These are phyloP conservation scores for Lepidocyrtoides sp. DNA, from an alignment of 2,888 invertebrate genomes.

Conservation along the genomic window DNA sequence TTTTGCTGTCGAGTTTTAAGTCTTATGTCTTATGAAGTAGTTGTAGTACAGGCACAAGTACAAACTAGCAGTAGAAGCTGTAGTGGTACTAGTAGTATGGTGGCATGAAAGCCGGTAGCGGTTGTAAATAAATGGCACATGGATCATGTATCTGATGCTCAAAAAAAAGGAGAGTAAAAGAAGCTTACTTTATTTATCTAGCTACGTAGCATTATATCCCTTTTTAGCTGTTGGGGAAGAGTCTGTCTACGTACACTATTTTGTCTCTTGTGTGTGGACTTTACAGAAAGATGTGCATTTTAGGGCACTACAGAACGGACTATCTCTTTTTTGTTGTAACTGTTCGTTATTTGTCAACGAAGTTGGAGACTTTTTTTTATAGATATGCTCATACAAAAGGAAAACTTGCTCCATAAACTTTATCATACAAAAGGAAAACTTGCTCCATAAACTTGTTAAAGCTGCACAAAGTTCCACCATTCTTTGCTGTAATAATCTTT, in stretches of 20 bases:
- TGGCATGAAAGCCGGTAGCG: neutral
- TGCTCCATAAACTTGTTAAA: neutral
- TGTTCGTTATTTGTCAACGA: neutral
- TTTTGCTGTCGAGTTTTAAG: conserved; percentile 45
- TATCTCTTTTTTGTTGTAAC: neutral
- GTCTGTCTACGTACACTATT: neutral
- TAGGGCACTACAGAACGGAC: neutral
- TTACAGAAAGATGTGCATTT: neutral
- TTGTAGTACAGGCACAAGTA: too few species aligned
- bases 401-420: conserved; percentile 4
- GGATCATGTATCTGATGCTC: neutral
- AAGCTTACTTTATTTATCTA: neutral
- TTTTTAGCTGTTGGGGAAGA: neutral
- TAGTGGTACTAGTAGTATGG: neutral
- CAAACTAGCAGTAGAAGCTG: neutral
- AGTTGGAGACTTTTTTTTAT: neutral
- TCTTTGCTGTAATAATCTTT: neutral
- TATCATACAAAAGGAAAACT: neutral
- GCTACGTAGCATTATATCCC: neutral
- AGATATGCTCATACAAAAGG: neutral
- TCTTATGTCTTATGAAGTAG: neutral
- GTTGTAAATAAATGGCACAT: conserved; percentile 9
- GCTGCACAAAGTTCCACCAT: neutral
- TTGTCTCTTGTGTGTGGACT: conserved; percentile 2
- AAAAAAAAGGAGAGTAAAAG: conserved; percentile 11